A percentile compares a stretch with the other conserved stretches of the same genome.
These are phyloP conservation scores for Luscinia luscinia DNA, from an alignment of 2,797 vertebrate species.

Conservation along the genomic window DNA sequence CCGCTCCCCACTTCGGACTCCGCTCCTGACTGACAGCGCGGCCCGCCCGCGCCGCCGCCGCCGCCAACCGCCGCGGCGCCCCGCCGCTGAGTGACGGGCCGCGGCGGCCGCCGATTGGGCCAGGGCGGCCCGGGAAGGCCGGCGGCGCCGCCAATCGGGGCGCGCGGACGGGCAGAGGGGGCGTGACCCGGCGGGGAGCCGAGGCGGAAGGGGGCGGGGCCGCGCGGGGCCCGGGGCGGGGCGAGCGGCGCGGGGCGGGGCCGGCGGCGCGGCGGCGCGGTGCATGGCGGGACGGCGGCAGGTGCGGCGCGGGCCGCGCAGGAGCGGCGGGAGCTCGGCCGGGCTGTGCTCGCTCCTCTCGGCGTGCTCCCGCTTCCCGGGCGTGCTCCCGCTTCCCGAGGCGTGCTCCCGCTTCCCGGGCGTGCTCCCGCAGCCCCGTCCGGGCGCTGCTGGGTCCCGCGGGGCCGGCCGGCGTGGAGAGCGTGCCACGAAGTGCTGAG, in stretches of 20 bases:
- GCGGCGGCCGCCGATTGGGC: background rate
- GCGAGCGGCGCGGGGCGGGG: constrained; percentile 9
- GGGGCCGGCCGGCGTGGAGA: fast-evolving
- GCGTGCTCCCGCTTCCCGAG: background rate
- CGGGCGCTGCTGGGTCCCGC: too few species aligned
- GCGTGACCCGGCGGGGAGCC: background rate
- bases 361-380: background rate
- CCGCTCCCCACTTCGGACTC: constrained; percentile 46
- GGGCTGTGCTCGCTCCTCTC: fast-evolving
- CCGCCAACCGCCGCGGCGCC: constrained; percentile 55
- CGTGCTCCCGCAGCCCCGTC: background rate
- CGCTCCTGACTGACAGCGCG: constrained; percentile 53
- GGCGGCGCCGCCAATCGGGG: background rate
- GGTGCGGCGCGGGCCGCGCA: background rate
- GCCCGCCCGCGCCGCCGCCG: constrained; percentile 30
- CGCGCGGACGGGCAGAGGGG: background rate
- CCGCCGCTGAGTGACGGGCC: background rate
- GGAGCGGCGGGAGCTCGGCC: too few species aligned
- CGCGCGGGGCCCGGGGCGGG: background rate
- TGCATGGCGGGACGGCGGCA: constrained; percentile 31
- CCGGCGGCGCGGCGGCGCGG: background rate
- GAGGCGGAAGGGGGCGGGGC: constrained; percentile 22
- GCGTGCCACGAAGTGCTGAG: fast-evolving
- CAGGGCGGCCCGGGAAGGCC: background rate
- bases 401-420: background rate